Evolutionary conservation across 2,888 invertebrate genomes (phyloP).

Genomic region (Polylopha cassiicola): DNA sequence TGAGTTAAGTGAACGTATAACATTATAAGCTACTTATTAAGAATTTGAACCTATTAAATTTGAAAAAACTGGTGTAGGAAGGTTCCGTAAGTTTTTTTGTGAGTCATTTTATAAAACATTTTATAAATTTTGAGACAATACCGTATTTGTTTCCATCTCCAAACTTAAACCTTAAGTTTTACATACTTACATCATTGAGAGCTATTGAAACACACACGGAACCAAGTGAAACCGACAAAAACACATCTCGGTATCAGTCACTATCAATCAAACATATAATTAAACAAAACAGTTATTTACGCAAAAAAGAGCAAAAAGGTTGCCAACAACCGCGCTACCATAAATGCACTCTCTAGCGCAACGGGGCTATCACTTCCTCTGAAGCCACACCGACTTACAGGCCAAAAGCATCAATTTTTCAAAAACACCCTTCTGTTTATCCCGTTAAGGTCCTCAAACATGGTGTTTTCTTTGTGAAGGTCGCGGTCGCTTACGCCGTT

Average conservation of each 20-base stretch:
- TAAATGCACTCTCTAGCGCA: conserved; percentile 75
- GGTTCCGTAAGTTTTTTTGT: too few relatives aligned
- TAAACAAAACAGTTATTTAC: conserved; percentile 45
- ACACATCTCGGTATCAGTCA: conserved; percentile 15
- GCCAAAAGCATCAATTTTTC: conserved; percentile 30
- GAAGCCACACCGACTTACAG: conserved; percentile 30
- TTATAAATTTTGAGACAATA: too few relatives aligned
- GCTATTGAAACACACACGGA: not conserved
- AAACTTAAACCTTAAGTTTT: too few relatives aligned
- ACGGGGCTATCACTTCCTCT: conserved; percentile 55
- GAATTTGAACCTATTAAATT: too few relatives aligned
- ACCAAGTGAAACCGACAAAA: conserved; percentile 1
- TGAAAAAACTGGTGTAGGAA: too few relatives aligned
- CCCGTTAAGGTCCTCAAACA: conserved; percentile 47
- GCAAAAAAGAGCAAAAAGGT: conserved; percentile 64
- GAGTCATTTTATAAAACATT: too few relatives aligned
- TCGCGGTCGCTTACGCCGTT: conserved; percentile 52
- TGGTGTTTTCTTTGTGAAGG: conserved; percentile 69
- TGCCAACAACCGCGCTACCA: conserved; percentile 63
- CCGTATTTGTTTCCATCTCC: too few relatives aligned
- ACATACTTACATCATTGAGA: too few relatives aligned
- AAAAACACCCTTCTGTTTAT: conserved; percentile 32
- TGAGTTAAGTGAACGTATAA: too few relatives aligned
- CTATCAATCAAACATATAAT: conserved; percentile 27
- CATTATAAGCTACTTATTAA: too few relatives aligned